Evolutionary conservation across 2,797 vertebrate species (phyloP).

Genomic region (Margarornis squamiger): DNA sequence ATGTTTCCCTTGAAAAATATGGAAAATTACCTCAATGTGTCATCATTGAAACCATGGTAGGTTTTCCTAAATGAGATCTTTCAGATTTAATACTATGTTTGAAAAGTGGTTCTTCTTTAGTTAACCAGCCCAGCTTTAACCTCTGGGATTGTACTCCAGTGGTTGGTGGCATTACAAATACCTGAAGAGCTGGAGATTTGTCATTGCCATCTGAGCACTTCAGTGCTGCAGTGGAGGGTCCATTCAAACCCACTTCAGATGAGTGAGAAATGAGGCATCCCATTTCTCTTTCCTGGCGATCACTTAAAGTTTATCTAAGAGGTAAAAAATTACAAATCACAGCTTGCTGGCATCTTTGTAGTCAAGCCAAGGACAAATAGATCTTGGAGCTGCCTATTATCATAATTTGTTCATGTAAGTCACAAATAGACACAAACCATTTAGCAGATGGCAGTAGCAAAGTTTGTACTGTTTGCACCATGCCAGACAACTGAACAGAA

Average conservation of each 20-base stretch:
- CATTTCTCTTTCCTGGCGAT: neutral
- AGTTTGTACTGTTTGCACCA: neutral
- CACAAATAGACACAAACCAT: neutral
- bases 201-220: fast-evolving
- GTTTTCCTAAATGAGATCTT: neutral
- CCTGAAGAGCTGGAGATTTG: neutral
- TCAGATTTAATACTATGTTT: neutral
- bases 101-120: neutral
- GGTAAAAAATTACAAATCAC: neutral
- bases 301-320: neutral
- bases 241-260: neutral
- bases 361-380: neutral
- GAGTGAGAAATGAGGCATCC: neutral
- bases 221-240: neutral
- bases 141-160: neutral
- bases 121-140: neutral
- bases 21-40: neutral
- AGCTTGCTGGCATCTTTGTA: neutral
- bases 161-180: neutral
- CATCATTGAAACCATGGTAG: neutral
- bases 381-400: neutral
- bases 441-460: neutral
- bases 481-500: neutral
- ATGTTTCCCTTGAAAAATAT: neutral
- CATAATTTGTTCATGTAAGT: neutral